These are phyloP conservation scores for Corydoras maculifer DNA, from an alignment of 2,113 vertebrate genomes.

Conservation along the genomic window DNA sequence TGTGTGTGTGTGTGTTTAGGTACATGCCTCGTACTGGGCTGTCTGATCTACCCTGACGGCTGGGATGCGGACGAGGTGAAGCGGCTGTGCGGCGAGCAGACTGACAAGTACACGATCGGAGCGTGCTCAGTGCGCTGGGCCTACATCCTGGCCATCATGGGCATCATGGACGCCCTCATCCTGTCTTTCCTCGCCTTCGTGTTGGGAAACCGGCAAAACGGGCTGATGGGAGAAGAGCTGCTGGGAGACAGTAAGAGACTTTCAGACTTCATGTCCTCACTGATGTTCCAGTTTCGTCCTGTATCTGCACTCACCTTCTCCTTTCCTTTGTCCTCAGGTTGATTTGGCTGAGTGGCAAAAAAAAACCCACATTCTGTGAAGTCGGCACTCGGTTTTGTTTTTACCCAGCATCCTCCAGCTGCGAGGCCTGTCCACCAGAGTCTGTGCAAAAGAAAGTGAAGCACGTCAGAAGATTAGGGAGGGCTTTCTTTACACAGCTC, in stretches of 20 bases:
- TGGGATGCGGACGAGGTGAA: constrained; percentile 98
- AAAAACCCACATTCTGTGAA: constrained; percentile 34
- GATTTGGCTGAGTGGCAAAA: constrained; percentile 29
- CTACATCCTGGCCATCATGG: constrained; percentile 98
- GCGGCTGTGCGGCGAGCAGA: constrained; percentile 96
- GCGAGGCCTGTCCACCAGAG: constrained; percentile 35
- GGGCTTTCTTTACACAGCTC: background rate
- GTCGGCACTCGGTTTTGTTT: constrained; percentile 46
- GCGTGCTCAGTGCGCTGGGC: constrained; percentile 79
- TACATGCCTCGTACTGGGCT: constrained; percentile 92
- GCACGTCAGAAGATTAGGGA: constrained; percentile 21
- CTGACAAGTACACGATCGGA: constrained; percentile 95
- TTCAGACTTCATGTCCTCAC: background rate
- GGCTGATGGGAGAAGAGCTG: constrained; percentile 93
- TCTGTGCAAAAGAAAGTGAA: constrained; percentile 34
- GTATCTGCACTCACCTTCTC: background rate
- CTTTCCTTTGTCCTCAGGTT: constrained; percentile 43
- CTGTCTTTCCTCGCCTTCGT: constrained; percentile 73
- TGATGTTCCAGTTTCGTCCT: no score
- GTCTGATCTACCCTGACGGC: constrained; percentile 98
- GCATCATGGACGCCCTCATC: constrained; percentile 87
- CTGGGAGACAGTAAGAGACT: constrained; percentile 91
- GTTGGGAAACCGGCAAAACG: constrained; percentile 92
- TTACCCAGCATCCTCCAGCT: constrained; percentile 38
- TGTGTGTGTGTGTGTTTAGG: constrained; percentile 60